These are phyloP conservation scores for Athalia circularis DNA, from an alignment of 2,888 invertebrate genomes.

Conservation along the genomic window DNA sequence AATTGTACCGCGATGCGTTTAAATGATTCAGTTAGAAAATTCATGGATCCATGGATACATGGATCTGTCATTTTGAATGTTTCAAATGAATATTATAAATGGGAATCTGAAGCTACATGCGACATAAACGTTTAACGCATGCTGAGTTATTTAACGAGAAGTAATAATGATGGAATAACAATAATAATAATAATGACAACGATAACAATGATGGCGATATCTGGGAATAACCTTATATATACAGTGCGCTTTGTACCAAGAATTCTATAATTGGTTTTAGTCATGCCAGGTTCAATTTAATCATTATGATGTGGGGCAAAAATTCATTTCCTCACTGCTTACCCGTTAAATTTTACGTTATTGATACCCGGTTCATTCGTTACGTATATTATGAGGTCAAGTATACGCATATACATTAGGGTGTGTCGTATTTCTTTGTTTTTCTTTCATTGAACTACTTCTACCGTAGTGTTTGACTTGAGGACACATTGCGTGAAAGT, in stretches of 20 bases:
- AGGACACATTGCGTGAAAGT: no score
- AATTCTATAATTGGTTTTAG: neutral
- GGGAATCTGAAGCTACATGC: no score
- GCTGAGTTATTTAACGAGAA: no score
- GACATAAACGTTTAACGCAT: no score
- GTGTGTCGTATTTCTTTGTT: neutral
- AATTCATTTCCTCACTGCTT: neutral
- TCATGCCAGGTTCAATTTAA: neutral
- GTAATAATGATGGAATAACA: neutral
- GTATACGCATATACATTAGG: no score
- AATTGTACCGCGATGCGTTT: no score
- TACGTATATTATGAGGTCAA: neutral
- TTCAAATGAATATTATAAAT: no score
- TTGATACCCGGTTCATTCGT: neutral
- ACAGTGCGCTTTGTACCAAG: neutral
- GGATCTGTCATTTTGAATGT: no score
- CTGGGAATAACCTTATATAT: neutral
- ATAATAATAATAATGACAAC: neutral
- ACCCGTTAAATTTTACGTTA: slow-evolving; percentile 17
- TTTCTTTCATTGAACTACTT: neutral
- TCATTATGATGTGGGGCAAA: neutral
- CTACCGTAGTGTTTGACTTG: no score
- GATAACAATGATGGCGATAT: slow-evolving; percentile 1
- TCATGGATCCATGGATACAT: no score
- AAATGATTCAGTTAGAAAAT: no score